These are phyloP conservation scores for Syrrhaptes paradoxus DNA, from an alignment of 2,113 vertebrate species.

Conservation along the genomic window DNA sequence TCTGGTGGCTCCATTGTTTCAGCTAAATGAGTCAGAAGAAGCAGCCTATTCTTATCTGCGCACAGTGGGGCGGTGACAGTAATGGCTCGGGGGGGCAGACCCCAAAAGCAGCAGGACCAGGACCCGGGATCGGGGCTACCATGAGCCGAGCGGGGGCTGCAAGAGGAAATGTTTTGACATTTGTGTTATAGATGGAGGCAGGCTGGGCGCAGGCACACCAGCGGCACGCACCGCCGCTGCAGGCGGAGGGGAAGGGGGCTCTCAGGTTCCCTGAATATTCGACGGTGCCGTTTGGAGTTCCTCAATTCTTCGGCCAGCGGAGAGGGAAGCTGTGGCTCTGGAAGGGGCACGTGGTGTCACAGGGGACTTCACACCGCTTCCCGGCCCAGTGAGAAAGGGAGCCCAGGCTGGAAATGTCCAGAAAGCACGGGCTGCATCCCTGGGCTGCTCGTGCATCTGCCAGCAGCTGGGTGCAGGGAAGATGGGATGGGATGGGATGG, in stretches of 20 bases:
- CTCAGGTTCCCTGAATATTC: slow-evolving; percentile 63
- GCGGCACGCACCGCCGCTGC: not conserved
- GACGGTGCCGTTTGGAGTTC: slow-evolving; percentile 56
- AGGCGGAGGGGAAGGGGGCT: slow-evolving; percentile 51
- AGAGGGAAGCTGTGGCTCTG: slow-evolving; percentile 71
- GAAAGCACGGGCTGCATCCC: not conserved
- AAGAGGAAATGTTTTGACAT: slow-evolving; percentile 68
- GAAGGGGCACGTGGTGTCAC: slow-evolving; percentile 49
- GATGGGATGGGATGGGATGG: too few species aligned
- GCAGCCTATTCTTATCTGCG: slow-evolving; percentile 46
- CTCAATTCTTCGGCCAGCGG: slow-evolving; percentile 52
- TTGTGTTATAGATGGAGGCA: slow-evolving; percentile 64
- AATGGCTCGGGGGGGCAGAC: not conserved
- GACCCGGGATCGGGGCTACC: not conserved
- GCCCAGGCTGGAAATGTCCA: not conserved
- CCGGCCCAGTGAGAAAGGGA: slow-evolving; percentile 26
- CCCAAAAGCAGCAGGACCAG: not conserved
- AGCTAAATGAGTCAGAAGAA: slow-evolving; percentile 61
- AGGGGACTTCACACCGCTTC: slow-evolving; percentile 62
- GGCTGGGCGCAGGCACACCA: not conserved
- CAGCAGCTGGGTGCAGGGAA: rapidly evolving
- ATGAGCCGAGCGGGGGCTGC: not conserved
- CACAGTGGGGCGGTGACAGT: slow-evolving; percentile 38
- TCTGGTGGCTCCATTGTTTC: slow-evolving; percentile 58
- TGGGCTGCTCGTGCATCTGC: not conserved